Base-by-base conservation (phyloP, 2,797 vertebrate genomes). In the Aldrovandia affinis region DNA sequence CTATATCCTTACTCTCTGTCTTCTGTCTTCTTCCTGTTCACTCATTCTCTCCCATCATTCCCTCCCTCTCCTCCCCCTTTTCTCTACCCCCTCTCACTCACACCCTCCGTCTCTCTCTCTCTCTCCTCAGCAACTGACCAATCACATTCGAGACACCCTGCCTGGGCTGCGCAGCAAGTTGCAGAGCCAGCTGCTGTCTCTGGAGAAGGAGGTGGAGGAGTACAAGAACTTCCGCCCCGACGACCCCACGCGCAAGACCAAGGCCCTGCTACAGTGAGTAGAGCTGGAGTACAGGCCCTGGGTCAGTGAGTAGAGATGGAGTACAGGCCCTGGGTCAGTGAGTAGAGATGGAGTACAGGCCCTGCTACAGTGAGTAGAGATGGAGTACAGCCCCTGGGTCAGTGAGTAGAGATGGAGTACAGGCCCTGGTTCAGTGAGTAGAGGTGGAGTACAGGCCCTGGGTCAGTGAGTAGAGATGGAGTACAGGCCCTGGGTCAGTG, bases 171-270 rank as follows among this genome's bases (percentile, higher is more conserved):
- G 98, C 12, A 98, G 96, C 92, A 99, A 99, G 52, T 95, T 99
- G 2, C 98, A 99, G 94, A 98, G 97, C 88, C 98, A 99, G 92
- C 94, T 99, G 61, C 95, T 99, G 0, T 98, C 97, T 3, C 92
- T 99, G 90, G 98, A 99, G 89, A 99, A 99, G 91, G 98, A 99
- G 88, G 98, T 99, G n/a, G 98, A 99, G 85, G 97, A 99, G 83
- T 99, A 96, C 86, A 99, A 99, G 93, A 99, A 99, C 91, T 99
- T 97, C 93, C 95, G 97, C 0, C 98, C 98, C 0, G 98, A 99
- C 0, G 98, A 99, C 81, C 98, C 98, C n/a, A 98, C 98, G 0
- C 92, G 98, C 50, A 99, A 99, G 91, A 99, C 98, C 92, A 99
- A 99, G 94, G 98, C 98, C 10, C 87, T 99, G 88, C 90, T 99